phyloP scores from a whole-genome alignment of 1,140 invertebrate species.

The Drosophila novamexicana region DNA sequence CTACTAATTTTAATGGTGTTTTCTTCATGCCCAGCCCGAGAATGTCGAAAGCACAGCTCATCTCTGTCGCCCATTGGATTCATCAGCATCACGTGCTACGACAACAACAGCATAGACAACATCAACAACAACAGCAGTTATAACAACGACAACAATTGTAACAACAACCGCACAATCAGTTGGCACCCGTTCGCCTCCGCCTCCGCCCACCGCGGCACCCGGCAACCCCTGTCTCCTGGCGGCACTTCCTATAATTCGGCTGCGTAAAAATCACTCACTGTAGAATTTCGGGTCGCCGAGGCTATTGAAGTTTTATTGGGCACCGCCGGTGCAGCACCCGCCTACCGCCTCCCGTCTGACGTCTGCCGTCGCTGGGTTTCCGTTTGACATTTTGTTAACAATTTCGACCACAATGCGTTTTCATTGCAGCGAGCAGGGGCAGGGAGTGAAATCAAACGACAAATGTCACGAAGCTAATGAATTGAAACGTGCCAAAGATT shows the following conservation, averaged over 20 bases:
- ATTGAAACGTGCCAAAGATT: slow-evolving; percentile 79
- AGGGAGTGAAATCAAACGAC: slow-evolving; percentile 73
- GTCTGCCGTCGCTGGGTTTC: slow-evolving; percentile 60
- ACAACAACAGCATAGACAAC: slow-evolving; percentile 36
- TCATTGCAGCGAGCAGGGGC: slow-evolving; percentile 59
- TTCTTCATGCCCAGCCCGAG: too few species aligned
- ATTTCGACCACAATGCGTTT: slow-evolving; percentile 83
- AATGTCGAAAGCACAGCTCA: slow-evolving; percentile 50
- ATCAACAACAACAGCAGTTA: slow-evolving; percentile 37
- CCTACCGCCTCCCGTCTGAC: slow-evolving; percentile 5
- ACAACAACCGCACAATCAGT: slow-evolving; percentile 78
- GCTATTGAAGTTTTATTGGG: slow-evolving; percentile 79
- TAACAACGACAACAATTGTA: slow-evolving; percentile 74
- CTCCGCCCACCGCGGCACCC: not conserved
- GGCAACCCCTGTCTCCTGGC: not conserved
- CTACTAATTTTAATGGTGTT: too few species aligned
- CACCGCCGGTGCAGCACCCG: slow-evolving; percentile 39
- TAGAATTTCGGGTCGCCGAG: slow-evolving; percentile 43
- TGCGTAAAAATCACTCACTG: slow-evolving; percentile 50
- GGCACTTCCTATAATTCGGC: slow-evolving; percentile 46
- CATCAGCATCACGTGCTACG: slow-evolving; percentile 58
- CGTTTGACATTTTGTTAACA: slow-evolving; percentile 83
- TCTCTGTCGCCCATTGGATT: slow-evolving; percentile 39
- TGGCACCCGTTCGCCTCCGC: slow-evolving; percentile 28
- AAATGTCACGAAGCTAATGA: slow-evolving; percentile 82